Evolutionary conservation across 2,888 invertebrate species (phyloP).

Genomic region (Adineta ricciae): DNA sequence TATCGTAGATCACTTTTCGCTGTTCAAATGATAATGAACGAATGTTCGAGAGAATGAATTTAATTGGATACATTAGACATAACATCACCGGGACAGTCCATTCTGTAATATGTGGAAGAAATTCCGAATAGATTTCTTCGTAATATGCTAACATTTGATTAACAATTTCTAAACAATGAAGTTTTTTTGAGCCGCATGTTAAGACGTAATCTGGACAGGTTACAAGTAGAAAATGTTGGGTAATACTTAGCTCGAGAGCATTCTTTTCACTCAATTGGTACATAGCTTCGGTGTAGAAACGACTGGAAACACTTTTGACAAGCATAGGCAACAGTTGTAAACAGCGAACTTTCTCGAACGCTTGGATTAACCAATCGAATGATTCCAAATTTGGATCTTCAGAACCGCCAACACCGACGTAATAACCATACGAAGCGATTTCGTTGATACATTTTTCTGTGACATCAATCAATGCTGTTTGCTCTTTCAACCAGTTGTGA

Average conservation of each 20-base stretch:
- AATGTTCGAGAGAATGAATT: background rate
- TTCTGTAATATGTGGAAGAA: background rate
- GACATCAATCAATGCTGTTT: background rate
- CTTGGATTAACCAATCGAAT: background rate
- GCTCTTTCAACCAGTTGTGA: background rate
- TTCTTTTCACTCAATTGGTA: background rate
- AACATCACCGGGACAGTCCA: background rate
- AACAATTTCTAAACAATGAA: background rate
- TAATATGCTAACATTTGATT: background rate
- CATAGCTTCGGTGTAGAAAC: background rate
- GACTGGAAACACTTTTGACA: background rate
- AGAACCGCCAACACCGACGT: background rate
- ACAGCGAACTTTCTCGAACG: background rate
- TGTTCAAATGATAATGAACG: background rate
- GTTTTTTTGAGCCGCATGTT: background rate
- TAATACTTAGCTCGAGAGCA: background rate
- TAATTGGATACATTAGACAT: background rate
- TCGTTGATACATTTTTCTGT: background rate
- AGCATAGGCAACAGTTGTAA: background rate
- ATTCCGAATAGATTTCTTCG: background rate
- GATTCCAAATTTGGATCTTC: background rate
- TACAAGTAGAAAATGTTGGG: background rate
- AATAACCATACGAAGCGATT: background rate
- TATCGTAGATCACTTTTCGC: background rate
- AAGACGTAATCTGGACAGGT: background rate